These are phyloP conservation scores for Meteorus cinctellus DNA, from an alignment of 2,888 invertebrate species.

Conservation along the genomic window DNA sequence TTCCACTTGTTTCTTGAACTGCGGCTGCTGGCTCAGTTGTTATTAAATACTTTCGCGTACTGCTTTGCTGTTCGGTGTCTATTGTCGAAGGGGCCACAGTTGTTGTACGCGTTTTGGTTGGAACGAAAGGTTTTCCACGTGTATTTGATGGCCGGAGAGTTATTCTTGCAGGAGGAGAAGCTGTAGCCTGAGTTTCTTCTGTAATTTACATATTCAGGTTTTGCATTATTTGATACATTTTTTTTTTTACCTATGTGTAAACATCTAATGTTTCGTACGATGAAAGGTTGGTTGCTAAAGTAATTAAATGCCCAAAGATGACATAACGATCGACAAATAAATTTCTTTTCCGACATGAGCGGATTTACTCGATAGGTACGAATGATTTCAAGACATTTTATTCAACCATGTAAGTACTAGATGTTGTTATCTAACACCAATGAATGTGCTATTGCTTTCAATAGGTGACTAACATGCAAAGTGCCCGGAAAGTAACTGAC, in stretches of 20 bases:
- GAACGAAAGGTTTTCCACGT: slow-evolving; percentile 70
- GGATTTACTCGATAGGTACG: no score
- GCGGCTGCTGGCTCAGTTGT: slow-evolving; percentile 65
- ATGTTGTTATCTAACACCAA: no score
- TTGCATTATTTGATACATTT: not conserved
- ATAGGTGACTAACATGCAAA: no score
- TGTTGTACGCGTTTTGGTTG: slow-evolving; percentile 64
- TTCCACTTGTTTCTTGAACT: slow-evolving; percentile 65
- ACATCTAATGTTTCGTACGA: no score
- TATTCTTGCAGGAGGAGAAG: slow-evolving; percentile 58
- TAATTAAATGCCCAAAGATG: no score
- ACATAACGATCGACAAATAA: no score
- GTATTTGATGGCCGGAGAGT: slow-evolving; percentile 65
- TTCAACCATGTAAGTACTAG: no score
- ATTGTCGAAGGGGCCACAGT: slow-evolving; percentile 60
- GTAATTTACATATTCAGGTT: slow-evolving; percentile 47
- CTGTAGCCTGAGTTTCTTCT: slow-evolving; percentile 75
- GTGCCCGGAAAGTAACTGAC: no score
- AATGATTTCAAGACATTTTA: no score
- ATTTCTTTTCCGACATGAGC: no score
- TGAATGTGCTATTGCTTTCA: no score
- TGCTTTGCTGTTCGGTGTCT: slow-evolving; percentile 58
- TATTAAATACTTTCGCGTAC: slow-evolving; percentile 22
- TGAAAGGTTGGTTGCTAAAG: not conserved
- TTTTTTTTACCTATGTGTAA: no score